Evolutionary conservation across 2,888 invertebrate genomes (phyloP), one percentile per base, ranked within the genome.

Genomic region (Diachrysia chrysitis): DNA sequence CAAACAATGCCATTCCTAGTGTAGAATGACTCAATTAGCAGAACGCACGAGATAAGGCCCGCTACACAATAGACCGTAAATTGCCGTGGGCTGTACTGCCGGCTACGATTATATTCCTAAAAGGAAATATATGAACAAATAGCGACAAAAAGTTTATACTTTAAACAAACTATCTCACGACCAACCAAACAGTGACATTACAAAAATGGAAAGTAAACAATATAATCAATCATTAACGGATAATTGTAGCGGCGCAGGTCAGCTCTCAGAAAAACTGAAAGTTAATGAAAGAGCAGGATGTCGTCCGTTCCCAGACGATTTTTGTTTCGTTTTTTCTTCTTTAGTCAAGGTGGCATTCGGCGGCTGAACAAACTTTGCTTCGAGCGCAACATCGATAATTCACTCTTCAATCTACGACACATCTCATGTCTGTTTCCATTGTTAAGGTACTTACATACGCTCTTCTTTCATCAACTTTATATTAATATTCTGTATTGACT

Each of bases 11-110:
- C 86, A 80, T 85, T 84, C 79, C 74, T 86, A 89, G 92, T 90
- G 90, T 91, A 92, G 89, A 91, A 94, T 92, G 93, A 90, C 94
- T 94, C 94, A 93, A 94, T 94, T 94, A 94, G 92, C 85, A 87
- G 88, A 85, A 90, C 86, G 89, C 84, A 85, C 81, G 74, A 90
- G 91, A 92, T 92, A 90, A 90, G 78, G 82, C 78, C 84, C 83
- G 80, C 84, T 77, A 83, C 87, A 93, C 93, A 94, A 93, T 93
- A 82, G 90, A 81, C 84, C 84, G 90, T 93, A 92, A 93, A 93
- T 92, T 90, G 86, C 84, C 83, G 79, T 84, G 82, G 81, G 79
- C 62, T 58, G 69, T 78, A 63, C 71, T 75, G 71, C 73, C 63
- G 57, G 76, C 69, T 69, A 73, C 76, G 80, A 79, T 69, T 83